These are phyloP conservation scores for Rhinoptilus africanus DNA, from an alignment of 2,113 vertebrate species.

Conservation along the genomic window DNA sequence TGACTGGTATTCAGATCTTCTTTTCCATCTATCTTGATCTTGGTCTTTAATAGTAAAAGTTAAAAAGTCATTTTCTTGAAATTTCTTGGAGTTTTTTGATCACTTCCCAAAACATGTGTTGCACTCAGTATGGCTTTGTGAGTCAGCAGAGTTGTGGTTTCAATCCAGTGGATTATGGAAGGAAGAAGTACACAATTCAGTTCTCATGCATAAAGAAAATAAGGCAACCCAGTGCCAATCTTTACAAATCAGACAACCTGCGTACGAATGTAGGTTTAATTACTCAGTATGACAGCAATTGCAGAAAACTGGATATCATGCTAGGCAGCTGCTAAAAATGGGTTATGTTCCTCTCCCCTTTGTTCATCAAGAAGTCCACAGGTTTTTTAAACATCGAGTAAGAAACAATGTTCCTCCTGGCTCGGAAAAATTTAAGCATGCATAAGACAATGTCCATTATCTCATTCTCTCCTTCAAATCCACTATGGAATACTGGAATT, in stretches of 20 bases:
- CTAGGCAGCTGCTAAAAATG: neutral
- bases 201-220: neutral
- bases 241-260: neutral
- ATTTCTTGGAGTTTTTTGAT: neutral
- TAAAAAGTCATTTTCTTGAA: neutral
- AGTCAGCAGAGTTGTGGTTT: neutral
- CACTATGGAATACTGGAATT: neutral
- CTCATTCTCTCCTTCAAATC: neutral
- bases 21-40: neutral
- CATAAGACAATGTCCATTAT: fast-evolving
- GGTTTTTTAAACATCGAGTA: neutral
- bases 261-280: neutral
- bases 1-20: neutral
- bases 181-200: neutral
- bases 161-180: neutral
- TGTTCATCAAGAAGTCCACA: neutral
- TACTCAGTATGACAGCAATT: neutral
- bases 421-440: neutral
- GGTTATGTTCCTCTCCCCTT: neutral
- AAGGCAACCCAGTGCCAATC: neutral
- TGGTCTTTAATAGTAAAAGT: neutral
- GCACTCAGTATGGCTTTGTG: neutral
- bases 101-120: neutral
- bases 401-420: neutral
- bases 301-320: neutral